Evolutionary conservation across 2,113 vertebrate genomes (phyloP).

Genomic region (Strix uralensis): DNA sequence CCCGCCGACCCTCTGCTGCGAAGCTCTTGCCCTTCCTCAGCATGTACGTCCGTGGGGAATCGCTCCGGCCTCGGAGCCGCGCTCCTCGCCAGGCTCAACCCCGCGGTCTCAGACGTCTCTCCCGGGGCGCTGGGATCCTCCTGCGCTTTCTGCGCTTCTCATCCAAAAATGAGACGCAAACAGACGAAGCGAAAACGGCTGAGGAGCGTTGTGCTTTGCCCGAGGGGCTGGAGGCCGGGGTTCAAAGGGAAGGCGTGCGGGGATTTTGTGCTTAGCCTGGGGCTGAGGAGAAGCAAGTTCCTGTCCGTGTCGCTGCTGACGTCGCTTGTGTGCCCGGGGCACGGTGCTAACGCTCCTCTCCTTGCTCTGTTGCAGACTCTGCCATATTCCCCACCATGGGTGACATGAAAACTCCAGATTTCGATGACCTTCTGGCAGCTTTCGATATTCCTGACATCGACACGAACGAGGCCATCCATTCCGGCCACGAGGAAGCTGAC

Average conservation of each 20-base stretch:
- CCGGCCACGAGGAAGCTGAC: constrained; percentile 82
- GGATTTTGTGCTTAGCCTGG: not conserved
- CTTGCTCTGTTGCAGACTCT: not conserved
- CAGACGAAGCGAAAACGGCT: accelerated
- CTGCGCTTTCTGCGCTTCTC: not conserved
- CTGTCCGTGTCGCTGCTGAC: not conserved
- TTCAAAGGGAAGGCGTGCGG: accelerated
- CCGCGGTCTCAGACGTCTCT: accelerated
- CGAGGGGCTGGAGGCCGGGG: not conserved
- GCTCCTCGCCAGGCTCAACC: not conserved
- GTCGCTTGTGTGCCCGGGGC: accelerated
- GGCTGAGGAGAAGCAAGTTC: not conserved
- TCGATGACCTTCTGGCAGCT: constrained; percentile 94
- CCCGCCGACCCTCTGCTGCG: accelerated
- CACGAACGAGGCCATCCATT: constrained; percentile 91
- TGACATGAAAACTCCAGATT: constrained; percentile 99
- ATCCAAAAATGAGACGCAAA: accelerated
- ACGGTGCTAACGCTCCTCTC: accelerated
- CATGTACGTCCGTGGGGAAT: accelerated
- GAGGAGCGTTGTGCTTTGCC: accelerated
- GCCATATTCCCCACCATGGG: constrained; percentile 79
- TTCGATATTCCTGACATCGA: constrained; percentile 99
- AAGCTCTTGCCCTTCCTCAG: not conserved
- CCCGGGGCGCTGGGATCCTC: not conserved
- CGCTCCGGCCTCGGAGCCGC: not conserved